Base-by-base conservation (phyloP, 2,888 invertebrate species). In the Drosophila emarginata region DNA sequence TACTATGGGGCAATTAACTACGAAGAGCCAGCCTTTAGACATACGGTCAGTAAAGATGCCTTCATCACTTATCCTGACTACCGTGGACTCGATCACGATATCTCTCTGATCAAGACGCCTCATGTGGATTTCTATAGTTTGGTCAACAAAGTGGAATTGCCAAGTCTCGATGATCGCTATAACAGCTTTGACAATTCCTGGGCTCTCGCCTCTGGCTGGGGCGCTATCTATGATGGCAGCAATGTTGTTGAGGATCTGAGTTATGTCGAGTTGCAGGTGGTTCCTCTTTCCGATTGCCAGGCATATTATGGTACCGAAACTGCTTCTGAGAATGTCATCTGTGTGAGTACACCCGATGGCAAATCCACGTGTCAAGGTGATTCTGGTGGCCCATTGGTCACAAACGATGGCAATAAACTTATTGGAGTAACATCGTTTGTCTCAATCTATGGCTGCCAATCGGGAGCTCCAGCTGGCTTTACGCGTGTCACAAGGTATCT, bases 221-320 rank as follows among this genome's bases (percentile, higher is more conserved):
- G 84, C 12, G 73, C 65, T 39, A 74, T 75, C 21, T 77, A 75
- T 53, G 79, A 78, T 36, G 65, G 74, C 2, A 74, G 69, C 37
- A 67, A 91, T 53, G 84, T 92, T 15, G 92, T 92, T 59, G 86
- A 90, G 32, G 39, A 69, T 52, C 36, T 82, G 2, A 56, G 74
- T 0, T 53, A 37, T 11, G 74, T 65, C 4, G 15, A 79, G 72
- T 50, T 91, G 89, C 23, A 68, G 64, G 45, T 76, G 66, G 18
- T 87, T 82, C 63, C 69, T 0, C 63, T 70, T 2, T 23, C 63
- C n/a, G 23, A 70, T 45, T 70, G 69, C 18, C 69, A 70, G 53
- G 71, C 69, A 0, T 70, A 70, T 18, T 70, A 70, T 15, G 69
- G 69, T 5, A 63, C 63, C 0, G 63, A 26, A 23, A 70, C 69